These are phyloP conservation scores for Stenolophus ochropezus DNA, from an alignment of 2,888 invertebrate species.

Conservation along the genomic window DNA sequence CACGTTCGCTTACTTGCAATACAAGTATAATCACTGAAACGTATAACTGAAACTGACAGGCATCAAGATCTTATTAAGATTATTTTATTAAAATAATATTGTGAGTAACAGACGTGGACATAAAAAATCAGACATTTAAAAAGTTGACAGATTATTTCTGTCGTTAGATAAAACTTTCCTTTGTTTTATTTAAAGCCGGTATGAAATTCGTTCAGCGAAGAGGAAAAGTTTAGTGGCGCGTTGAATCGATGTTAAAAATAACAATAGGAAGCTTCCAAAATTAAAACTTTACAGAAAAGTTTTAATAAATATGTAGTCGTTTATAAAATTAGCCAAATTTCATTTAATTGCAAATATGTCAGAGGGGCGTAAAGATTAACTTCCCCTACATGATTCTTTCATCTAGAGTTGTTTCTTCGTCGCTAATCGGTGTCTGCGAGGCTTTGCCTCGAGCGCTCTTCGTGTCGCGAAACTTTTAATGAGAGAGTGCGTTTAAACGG, in stretches of 20 bases:
- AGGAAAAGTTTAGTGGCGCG: slow-evolving; percentile 30
- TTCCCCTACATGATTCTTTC: neutral
- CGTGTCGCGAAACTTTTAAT: slow-evolving; percentile 32
- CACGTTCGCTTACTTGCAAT: neutral
- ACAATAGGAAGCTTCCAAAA: slow-evolving; percentile 7
- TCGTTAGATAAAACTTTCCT: neutral
- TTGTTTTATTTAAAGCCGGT: neutral
- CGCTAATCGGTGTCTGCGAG: slow-evolving; percentile 7
- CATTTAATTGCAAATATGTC: slow-evolving; percentile 25
- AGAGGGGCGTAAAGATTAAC: neutral
- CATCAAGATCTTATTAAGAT: neutral
- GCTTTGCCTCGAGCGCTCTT: slow-evolving; percentile 4
- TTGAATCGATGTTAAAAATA: slow-evolving; percentile 28
- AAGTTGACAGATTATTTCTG: neutral
- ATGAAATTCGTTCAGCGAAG: neutral
- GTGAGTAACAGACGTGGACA: neutral
- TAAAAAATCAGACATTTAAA: neutral
- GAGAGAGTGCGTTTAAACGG: slow-evolving; percentile 29
- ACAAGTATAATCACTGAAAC: neutral
- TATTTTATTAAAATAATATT: neutral
- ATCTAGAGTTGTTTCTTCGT: slow-evolving; percentile 18
- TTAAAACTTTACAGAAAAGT: slow-evolving; percentile 13
- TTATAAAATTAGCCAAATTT: slow-evolving; percentile 26
- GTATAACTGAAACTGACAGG: neutral
- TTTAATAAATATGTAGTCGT: neutral